These are phyloP conservation scores for Gastracanthus pulcherrimus DNA, from an alignment of 2,888 invertebrate species.

Conservation along the genomic window DNA sequence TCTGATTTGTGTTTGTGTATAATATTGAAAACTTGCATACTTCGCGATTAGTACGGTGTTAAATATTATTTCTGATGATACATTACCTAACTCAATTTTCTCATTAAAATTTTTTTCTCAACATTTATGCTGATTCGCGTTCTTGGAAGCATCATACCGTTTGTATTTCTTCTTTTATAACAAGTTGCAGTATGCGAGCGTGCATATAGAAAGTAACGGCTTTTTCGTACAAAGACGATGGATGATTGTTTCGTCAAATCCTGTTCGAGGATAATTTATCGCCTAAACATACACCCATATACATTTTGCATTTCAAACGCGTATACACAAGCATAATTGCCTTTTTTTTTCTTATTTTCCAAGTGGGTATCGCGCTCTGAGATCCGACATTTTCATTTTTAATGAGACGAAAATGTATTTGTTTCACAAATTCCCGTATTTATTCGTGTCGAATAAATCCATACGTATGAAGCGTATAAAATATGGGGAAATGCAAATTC, in stretches of 20 bases:
- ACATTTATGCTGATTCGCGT: background rate
- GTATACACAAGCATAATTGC: background rate
- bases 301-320: background rate
- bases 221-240: background rate
- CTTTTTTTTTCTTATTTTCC: no score
- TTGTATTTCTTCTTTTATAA: background rate
- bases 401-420: constrained; percentile 39
- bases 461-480: constrained; percentile 37
- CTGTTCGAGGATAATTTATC: constrained; percentile 19
- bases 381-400: constrained; percentile 34
- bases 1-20: no score
- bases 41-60: background rate
- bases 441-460: constrained; percentile 44
- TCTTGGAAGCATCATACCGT: background rate
- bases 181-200: background rate
- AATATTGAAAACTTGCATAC: no score
- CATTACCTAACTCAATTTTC: no score
- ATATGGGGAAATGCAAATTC: constrained; percentile 42
- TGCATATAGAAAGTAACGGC: background rate
- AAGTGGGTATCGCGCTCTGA: constrained; percentile 5
- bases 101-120: background rate
- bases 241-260: constrained; percentile 34
- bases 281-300: background rate
- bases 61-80: constrained; percentile 1
- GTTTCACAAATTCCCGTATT: constrained; percentile 36